Conservation (phyloP, 2,797 vertebrate species). For the Simalia tracyae region DNA sequence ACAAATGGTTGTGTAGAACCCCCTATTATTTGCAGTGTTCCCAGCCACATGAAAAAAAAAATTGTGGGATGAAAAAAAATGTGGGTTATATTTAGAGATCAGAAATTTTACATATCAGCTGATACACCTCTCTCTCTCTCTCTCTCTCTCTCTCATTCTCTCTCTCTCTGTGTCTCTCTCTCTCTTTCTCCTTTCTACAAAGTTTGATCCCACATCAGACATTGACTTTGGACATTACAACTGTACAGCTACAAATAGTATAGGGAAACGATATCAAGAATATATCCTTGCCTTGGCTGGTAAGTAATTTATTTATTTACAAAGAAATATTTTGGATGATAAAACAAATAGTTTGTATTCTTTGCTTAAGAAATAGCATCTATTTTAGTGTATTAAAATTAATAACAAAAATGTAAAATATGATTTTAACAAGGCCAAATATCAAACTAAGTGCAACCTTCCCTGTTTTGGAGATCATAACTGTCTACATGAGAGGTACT, state of each 20-base stretch:
- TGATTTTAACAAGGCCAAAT: not conserved
- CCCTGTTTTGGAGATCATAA: not conserved
- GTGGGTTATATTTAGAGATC: not conserved
- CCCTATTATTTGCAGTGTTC: not conserved
- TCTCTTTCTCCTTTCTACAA: not conserved
- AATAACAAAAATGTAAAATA: not conserved
- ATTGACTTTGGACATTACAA: constrained; percentile 95
- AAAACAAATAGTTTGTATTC: not conserved
- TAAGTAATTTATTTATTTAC: constrained; percentile 71
- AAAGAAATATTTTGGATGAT: not conserved
- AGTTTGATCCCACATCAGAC: constrained; percentile 94
- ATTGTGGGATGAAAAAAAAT: not conserved
- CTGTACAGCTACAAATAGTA: constrained; percentile 94
- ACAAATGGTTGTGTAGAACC: not conserved
- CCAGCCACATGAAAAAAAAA: not conserved
- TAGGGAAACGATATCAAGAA: constrained; percentile 91
- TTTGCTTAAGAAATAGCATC: not conserved
- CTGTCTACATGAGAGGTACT: not conserved
- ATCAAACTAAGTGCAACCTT: not conserved
- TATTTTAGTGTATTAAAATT: not conserved
- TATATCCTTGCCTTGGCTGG: constrained; percentile 94
- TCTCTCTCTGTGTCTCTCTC: not conserved
- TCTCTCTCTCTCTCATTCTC: not conserved
- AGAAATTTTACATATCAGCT: not conserved
- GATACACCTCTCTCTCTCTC: not conserved